Conservation (phyloP, 1,140 invertebrate species). For the Zaprionus camerounensis region DNA sequence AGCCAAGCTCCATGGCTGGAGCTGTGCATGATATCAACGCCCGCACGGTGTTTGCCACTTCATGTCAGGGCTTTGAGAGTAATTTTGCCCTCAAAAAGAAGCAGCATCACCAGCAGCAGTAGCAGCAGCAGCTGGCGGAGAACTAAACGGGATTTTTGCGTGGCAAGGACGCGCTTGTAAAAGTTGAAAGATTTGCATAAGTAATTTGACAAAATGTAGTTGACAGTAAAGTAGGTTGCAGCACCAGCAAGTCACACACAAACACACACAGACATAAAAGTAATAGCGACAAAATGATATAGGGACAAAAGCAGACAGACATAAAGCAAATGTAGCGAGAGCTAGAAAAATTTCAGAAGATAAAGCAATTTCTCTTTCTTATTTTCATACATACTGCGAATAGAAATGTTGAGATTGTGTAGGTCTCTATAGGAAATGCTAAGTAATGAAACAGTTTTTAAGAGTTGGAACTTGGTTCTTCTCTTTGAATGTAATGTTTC, state of each 20-base stretch:
- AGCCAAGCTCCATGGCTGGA: constrained; percentile 18
- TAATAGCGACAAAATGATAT: constrained; percentile 61
- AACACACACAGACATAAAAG: constrained; percentile 43
- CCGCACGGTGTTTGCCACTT: constrained; percentile 56
- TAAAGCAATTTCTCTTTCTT: constrained; percentile 77
- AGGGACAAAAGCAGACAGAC: constrained; percentile 36
- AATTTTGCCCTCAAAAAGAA: constrained; percentile 60
- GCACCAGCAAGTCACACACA: constrained; percentile 54
- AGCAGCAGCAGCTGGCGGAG: constrained; percentile 18
- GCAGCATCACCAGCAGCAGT: constrained; percentile 11
- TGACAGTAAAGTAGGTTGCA: constrained; percentile 76
- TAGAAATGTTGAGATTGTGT: constrained; percentile 15
- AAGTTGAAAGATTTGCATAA: constrained; percentile 83
- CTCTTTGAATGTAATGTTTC: no score
- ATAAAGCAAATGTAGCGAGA: constrained; percentile 45
- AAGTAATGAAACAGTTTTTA: not conserved
- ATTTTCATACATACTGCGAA: constrained; percentile 35
- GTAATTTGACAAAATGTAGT: constrained; percentile 83
- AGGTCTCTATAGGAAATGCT: not conserved
- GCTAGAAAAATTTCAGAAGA: constrained; percentile 53
- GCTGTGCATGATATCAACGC: constrained; percentile 69
- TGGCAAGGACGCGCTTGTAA: constrained; percentile 79
- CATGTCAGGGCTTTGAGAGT: constrained; percentile 72
- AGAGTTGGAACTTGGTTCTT: not conserved
- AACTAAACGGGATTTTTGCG: constrained; percentile 75